These are phyloP conservation scores for Apus apus DNA, from an alignment of 2,113 vertebrate species.

Conservation along the genomic window DNA sequence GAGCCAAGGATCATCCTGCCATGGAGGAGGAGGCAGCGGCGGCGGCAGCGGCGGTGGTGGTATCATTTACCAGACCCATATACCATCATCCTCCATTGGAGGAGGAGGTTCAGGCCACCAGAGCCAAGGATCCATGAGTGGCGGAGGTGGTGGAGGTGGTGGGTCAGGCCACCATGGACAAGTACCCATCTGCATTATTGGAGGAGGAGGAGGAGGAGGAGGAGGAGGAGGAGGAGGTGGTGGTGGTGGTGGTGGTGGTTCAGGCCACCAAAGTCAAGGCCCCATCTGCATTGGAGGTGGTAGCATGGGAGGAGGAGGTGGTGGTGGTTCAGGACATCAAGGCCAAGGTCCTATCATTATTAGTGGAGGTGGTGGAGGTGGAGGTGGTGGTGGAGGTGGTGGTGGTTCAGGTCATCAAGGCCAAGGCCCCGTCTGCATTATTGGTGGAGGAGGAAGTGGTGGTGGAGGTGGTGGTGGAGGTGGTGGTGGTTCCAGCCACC, in stretches of 20 bases:
- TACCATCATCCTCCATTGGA: not conserved
- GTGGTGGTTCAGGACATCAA: not conserved
- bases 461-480: not conserved
- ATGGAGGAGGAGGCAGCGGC: not conserved
- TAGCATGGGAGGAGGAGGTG: not conserved
- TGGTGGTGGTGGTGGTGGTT: constrained; percentile 10
- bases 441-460: not conserved
- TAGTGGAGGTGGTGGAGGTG: not conserved
- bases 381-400: not conserved
- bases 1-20: constrained; percentile 15
- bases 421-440: too few species aligned
- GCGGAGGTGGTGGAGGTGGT: not conserved
- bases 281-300: not conserved
- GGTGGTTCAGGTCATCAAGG: not conserved
- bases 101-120: constrained; percentile 17
- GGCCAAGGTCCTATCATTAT: not conserved
- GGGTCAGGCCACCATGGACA: not conserved
- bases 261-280: constrained; percentile 10
- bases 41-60: rapidly evolving
- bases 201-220: not conserved
- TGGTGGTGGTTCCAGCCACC: not conserved
- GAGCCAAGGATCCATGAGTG: not conserved
- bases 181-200: not conserved
- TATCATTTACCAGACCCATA: constrained; percentile 39
- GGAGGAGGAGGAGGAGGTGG: not conserved